A percentile compares a stretch with the other conserved stretches of the same genome.
phyloP scores from a whole-genome alignment of 2,113 vertebrate genomes.

The Albula glossodonta region DNA sequence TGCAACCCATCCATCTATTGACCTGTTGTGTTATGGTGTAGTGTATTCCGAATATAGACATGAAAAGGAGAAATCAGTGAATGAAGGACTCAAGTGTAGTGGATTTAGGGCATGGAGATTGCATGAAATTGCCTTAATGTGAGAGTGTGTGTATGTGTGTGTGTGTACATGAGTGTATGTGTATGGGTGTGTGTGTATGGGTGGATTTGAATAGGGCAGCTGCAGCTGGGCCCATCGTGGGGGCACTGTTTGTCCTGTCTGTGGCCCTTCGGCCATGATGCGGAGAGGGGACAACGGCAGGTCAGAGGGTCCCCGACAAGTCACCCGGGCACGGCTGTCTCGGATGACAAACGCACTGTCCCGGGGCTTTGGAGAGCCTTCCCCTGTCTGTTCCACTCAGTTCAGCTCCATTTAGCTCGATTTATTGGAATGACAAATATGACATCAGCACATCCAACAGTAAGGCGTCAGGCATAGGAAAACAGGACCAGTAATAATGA shows the following conservation, averaged over 20 bases:
- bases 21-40: background rate
- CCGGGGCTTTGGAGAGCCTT: background rate
- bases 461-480: too few species aligned
- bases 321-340: background rate
- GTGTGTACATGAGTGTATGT: constrained; percentile 29
- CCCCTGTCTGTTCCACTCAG: background rate
- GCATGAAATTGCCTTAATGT: background rate
- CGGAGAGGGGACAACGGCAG: background rate
- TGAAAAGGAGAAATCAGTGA: background rate
- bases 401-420: background rate
- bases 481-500: too few species aligned
- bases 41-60: background rate
- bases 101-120: background rate
- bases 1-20: background rate
- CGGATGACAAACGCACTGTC: background rate
- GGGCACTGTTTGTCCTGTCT: background rate
- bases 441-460: too few species aligned
- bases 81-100: background rate
- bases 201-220: constrained; percentile 11
- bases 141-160: constrained; percentile 32
- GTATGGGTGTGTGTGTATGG: constrained; percentile 13
- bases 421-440: background rate
- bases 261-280: background rate
- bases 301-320: background rate
- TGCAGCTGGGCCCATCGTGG: background rate